Evolutionary conservation across 2,888 invertebrate species (phyloP), one percentile per base, ranked within the genome.

Genomic region (Rhyacophila evoluta): DNA sequence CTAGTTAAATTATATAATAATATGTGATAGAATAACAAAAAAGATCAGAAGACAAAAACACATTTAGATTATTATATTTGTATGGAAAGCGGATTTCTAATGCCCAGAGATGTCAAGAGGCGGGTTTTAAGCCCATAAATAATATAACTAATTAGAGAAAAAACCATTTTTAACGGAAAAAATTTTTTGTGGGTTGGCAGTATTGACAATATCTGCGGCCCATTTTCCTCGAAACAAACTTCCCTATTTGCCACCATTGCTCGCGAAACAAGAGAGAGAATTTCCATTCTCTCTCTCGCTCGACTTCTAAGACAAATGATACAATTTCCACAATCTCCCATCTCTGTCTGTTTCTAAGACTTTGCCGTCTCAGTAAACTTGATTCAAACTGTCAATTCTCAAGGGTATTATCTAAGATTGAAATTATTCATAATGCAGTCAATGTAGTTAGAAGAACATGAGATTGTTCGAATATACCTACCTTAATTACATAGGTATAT

Each of bases 321-420:
- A 25, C 15, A 55, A 55, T 55, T 55, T 55, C 55, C 25, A 8
- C 55, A 55, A 19, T 33, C 2, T 19, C 19, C 55, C 19, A 19
- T 67, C 72, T 15, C 71, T 55, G 38, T 72, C 36, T 33, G 68
- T 75, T 75, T 75, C 75, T 68, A 27, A 72, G 74, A 78, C 73
- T 67, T 39, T 11, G 37, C 70, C 67, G 75, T 75, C 41, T 73
- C 70, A 19, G 75, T 68, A 79, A 79, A 79, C 79, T 81, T 80
- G 55, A 55, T 19, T 55, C 15, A 55, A 55, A 55, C 55, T 75
- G 71, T 73, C 79, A 76, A 82, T 82, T 79, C 82, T 82, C 82
- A 82, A 79, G 80, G 77, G 80, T 82, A 81, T 82, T 82, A 82
- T 82, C 82, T 81, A 79, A 81, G 82, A 82, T 82, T 81, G 81